phyloP scores from a whole-genome alignment of 64 coral and sea anemone species.

The Astreopora myriophthalma region DNA sequence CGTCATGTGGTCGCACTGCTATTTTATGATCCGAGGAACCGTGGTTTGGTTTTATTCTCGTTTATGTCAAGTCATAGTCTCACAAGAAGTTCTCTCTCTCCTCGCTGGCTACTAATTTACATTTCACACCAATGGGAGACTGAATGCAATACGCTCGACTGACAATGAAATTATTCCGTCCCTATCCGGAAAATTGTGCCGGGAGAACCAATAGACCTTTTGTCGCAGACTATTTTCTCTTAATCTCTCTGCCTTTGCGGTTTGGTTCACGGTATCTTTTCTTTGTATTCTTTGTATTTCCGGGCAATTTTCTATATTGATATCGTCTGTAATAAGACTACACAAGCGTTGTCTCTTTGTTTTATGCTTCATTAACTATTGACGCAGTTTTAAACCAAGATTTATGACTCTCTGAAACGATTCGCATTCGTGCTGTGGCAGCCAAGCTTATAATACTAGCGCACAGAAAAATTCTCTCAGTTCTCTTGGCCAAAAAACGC shows the following conservation, averaged over 20 bases:
- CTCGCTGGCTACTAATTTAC: too few species aligned
- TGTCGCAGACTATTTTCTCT: background rate
- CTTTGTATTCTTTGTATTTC: slow-evolving; percentile 3
- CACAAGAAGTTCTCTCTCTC: too few species aligned
- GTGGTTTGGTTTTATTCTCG: too few species aligned
- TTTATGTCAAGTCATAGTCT: too few species aligned
- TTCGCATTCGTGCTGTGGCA: background rate
- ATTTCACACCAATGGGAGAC: too few species aligned
- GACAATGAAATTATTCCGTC: background rate
- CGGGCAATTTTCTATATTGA: slow-evolving; percentile 22
- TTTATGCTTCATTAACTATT: background rate
- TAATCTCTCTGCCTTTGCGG: background rate
- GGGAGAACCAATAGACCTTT: background rate
- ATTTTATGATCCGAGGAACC: too few species aligned
- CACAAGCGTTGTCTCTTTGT: slow-evolving; percentile 6
- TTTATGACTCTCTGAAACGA: background rate
- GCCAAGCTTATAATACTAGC: too few species aligned
- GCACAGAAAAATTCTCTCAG: too few species aligned
- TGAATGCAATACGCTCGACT: too few species aligned
- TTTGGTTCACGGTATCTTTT: background rate
- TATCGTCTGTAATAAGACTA: background rate
- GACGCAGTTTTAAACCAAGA: background rate
- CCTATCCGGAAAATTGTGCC: background rate
- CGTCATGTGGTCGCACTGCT: too few species aligned
- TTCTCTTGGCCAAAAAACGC: too few species aligned